Base-by-base conservation (phyloP, 37 sponge, comb jelly and placozoan species). In the Haliclona indistincta region DNA sequence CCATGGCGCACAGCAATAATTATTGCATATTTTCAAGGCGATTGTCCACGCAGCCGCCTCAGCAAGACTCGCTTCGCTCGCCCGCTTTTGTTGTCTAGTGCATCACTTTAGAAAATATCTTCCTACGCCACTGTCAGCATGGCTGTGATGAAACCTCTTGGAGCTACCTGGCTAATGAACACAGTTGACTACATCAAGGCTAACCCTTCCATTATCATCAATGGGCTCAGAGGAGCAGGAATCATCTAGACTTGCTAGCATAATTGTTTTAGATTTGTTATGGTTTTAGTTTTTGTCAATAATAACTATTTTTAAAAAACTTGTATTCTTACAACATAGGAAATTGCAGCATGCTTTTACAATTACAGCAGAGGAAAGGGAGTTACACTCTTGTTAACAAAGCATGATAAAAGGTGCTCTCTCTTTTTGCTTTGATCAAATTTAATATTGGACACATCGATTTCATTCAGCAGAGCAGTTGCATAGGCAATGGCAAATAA, bases 211-310 rank as follows among this genome's bases (percentile, higher is more conserved):
- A 78, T 83, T 25, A 62, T 82, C n/a, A 22, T n/a, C 23, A 89
- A 79, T 75, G 91, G 85, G 30, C 84, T 79, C 60, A 90, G 63
- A 70, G 81, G 19, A 17, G 75, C 76, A 60, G 81, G 80, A 47
- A 76, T 88, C 36, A 47, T 71, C 19, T 6, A 54, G 36, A 41
- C 42, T 53, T 81, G 37, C 62, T 44, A 39, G 63, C 63, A 45
- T 47, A 3, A 6, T 45, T 28, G 30, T 20, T 33, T 15, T 33
- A 15, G 17, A 65, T 8, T 33, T 26, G 11, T 63, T 35, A 63
- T 33, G 2, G 20, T 63, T 63, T 35, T 13, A 35, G 20, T 13
- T 17, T n/a, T n/a, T n/a, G n/a, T n/a, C n/a, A n/a, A n/a, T n/a
- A n/a, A n/a, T n/a, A n/a, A n/a, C n/a, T n/a, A n/a, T n/a, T n/a